phyloP scores from a whole-genome alignment of 2,797 vertebrate genomes.

The Rallus crepitans region DNA sequence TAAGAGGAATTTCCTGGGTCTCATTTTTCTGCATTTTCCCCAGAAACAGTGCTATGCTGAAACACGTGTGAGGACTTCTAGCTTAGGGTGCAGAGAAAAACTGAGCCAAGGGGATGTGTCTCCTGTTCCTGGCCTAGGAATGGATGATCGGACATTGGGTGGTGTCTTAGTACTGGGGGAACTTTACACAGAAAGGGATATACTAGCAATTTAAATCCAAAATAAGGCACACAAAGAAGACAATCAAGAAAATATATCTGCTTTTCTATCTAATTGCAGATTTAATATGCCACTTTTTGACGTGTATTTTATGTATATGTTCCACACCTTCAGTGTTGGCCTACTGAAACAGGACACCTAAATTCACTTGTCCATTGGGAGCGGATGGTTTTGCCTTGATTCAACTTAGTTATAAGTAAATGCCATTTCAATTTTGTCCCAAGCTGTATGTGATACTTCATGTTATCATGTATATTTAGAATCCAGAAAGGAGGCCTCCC shows the following conservation, averaged over 20 bases:
- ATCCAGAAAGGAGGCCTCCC: neutral
- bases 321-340: neutral
- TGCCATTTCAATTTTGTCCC: neutral
- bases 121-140: neutral
- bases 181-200: neutral
- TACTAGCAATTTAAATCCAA: fast-evolving
- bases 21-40: neutral
- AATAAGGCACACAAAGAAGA: neutral
- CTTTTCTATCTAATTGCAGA: neutral
- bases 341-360: neutral
- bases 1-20: fast-evolving
- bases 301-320: neutral
- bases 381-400: neutral
- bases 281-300: neutral
- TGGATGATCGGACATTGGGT: neutral
- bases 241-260: neutral
- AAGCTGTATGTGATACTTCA: neutral
- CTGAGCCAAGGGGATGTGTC: neutral
- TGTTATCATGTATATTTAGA: neutral
- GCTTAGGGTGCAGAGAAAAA: neutral
- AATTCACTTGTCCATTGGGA: neutral
- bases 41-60: neutral
- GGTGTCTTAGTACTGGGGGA: neutral
- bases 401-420: neutral
- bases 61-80: neutral